These are phyloP conservation scores for Phalacrocorax aristotelis DNA, from an alignment of 2,113 vertebrate species.

Conservation along the genomic window DNA sequence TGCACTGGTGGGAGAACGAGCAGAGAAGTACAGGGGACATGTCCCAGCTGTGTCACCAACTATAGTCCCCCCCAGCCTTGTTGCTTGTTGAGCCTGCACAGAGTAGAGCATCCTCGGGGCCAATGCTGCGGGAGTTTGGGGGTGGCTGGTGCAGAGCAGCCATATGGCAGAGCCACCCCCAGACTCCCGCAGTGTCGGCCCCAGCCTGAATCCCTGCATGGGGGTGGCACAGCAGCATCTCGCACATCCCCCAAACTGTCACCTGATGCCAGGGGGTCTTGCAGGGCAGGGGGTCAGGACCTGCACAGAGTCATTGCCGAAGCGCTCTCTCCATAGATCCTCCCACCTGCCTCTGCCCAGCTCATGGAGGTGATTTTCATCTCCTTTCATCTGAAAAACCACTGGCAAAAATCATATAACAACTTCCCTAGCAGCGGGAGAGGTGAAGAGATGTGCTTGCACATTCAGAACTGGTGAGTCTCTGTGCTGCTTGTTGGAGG, in stretches of 20 bases:
- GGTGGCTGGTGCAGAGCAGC: background rate
- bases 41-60: background rate
- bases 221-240: background rate
- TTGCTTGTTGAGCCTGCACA: background rate
- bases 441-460: background rate
- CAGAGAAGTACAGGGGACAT: background rate
- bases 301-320: background rate
- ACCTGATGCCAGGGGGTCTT: background rate
- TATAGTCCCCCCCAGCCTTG: background rate
- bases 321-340: background rate
- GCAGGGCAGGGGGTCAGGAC: background rate
- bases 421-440: background rate
- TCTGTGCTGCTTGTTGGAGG: background rate
- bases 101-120: background rate
- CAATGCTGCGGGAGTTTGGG: rapidly evolving
- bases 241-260: rapidly evolving
- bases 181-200: rapidly evolving
- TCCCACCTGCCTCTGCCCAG: background rate
- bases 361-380: slow-evolving; percentile 43
- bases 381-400: slow-evolving; percentile 62
- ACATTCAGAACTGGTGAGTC: background rate
- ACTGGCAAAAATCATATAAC: background rate
- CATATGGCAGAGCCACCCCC: background rate
- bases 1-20: background rate
- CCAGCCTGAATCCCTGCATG: rapidly evolving